Evolutionary conservation across 1,140 invertebrate genomes (phyloP).

Genomic region (Drosophila aff.): DNA sequence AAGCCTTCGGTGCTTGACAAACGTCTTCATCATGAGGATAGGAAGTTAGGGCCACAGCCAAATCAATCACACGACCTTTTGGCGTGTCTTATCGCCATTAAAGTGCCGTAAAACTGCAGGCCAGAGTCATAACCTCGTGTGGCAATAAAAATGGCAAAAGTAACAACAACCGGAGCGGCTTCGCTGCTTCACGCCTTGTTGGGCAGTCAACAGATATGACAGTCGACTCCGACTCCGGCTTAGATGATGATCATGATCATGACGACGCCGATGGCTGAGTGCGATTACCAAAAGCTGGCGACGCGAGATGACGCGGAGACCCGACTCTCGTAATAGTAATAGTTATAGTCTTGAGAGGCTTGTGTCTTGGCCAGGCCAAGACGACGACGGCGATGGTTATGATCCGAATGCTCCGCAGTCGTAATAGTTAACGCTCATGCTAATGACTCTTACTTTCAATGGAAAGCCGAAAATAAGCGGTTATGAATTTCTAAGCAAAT

Average conservation of each 20-base stretch:
- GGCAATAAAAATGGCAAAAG: conserved; percentile 22
- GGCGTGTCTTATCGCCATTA: conserved; percentile 23
- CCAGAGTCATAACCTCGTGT: conserved; percentile 41
- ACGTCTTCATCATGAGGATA: conserved; percentile 35
- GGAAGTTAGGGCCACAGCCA: conserved; percentile 27
- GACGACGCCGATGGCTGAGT: conserved; percentile 26
- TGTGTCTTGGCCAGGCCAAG: conserved; percentile 40
- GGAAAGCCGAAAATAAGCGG: conserved; percentile 57
- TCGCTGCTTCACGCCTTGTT: conserved; percentile 79
- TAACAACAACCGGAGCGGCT: conserved; percentile 53
- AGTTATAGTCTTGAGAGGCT: conserved; percentile 32
- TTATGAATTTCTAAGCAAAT: conserved; percentile 28
- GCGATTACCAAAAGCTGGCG: conserved; percentile 68
- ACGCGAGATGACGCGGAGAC: conserved; percentile 22
- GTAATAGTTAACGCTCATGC: conserved; percentile 69
- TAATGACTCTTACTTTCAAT: conserved; percentile 75
- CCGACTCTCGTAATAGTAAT: conserved; percentile 65
- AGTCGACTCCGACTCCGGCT: conserved; percentile 12
- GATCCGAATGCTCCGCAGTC: conserved; percentile 35
- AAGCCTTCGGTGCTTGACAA: conserved; percentile 22
- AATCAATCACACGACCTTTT: conserved; percentile 38
- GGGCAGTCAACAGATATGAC: conserved; percentile 55
- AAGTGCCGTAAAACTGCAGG: conserved; percentile 27
- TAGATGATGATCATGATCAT: conserved; percentile 33
- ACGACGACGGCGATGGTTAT: conserved; percentile 32